Base-by-base conservation (phyloP, 2,797 vertebrate species). In the Avahi laniger region DNA sequence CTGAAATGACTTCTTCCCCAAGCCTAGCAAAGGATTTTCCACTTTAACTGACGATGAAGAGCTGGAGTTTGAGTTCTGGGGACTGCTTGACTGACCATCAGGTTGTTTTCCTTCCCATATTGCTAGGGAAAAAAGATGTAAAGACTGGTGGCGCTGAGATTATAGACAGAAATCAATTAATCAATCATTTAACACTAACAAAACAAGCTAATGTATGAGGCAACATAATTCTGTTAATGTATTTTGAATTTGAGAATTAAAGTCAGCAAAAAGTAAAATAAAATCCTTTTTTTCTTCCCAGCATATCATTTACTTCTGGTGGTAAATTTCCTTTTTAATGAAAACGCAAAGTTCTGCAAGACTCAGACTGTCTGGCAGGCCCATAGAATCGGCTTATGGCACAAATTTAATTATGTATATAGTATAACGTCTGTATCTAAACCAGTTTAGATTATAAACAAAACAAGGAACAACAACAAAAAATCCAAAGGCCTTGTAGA, bases 1-100 rank as follows among this genome's bases (percentile, higher is more conserved):
- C 97, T 99, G 99, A 96, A 99, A 98, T 2, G 99, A 98, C 93
- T 99, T 99, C 98, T 99, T 99, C 10, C 99, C 98, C 96, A 99
- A 96, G 3, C 98, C 98, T 5, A 99, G 97, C 97, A 99, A 98
- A 95, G 99, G 99, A 38, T 97, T 98, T 28, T 99, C 99, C 61
- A 99, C 98, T 98, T 98, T 99, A 92, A 98, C 91, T 17, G 98
- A 99, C 20, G 98, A 98, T 10, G 98, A 98, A 67, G 98, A 98
- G 72, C 97, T 97, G 89, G 98, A 98, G 9, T 98, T 98, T 95
- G 99, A 98, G 96, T 98, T 99, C 63, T 98, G 98, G 76, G 98
- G 98, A 98, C 98, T 98, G 97, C 97, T 97, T 20, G 98, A 98
- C 48, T 94, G 98, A 30, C 98, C 98, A 17, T 99, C 98, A 1